Conservation (phyloP, 1,140 invertebrate species). For the Papilio glaucus region DNA sequence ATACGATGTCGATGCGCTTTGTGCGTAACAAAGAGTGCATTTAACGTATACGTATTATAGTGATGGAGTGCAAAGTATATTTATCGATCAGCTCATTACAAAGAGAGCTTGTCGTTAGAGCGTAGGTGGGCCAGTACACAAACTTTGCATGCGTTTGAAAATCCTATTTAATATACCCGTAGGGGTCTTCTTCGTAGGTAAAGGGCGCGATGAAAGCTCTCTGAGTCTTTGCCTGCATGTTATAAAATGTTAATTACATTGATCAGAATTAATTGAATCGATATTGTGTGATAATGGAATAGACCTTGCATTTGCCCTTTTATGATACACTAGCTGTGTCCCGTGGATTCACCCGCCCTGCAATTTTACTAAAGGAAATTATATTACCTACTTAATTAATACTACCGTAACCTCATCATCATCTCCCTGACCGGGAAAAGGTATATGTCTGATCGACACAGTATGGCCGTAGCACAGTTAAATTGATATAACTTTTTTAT, state of each 20-base stretch:
- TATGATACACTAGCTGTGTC: no score
- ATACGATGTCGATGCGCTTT: conserved; percentile 20
- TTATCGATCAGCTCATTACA: not conserved
- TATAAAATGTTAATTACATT: not conserved
- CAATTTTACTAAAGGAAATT: no score
- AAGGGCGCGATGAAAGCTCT: conserved; percentile 7
- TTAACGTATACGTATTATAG: not conserved
- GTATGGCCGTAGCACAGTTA: no score
- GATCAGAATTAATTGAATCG: no score
- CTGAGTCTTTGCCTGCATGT: not conserved
- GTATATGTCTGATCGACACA: no score
- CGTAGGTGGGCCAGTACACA: conserved; percentile 3
- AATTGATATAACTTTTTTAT: no score
- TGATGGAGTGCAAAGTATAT: conserved; percentile 1
- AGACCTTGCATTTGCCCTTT: not conserved
- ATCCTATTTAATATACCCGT: conserved; percentile 11
- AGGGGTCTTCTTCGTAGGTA: conserved; percentile 2
- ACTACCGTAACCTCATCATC: no score
- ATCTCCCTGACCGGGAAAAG: no score
- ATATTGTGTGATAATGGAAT: not conserved
- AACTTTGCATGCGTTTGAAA: conserved; percentile 8
- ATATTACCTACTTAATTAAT: no score
- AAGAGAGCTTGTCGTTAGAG: not conserved
- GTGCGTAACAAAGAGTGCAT: conserved; percentile 7
- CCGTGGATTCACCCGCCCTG: no score